Evolutionary conservation across 2,888 invertebrate genomes (phyloP), one percentile per base, ranked within the genome.

Genomic region (Dusona sp.): DNA sequence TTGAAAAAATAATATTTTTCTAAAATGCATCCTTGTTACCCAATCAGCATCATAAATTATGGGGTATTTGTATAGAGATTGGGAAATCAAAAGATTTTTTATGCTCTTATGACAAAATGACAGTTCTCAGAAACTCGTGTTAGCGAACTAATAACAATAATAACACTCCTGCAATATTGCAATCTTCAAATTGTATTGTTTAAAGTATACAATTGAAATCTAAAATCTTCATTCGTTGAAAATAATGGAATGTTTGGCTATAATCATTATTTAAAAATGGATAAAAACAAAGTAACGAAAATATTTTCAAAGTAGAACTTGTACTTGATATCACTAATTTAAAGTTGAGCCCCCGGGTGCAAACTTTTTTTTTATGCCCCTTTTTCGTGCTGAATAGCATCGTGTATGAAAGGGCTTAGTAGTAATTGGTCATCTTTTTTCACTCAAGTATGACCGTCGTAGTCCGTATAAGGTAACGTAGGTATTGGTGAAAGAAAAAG

Each of bases 401-500:
- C n/a, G n/a, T n/a, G n/a, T n/a, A n/a, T n/a, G n/a, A n/a, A n/a
- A n/a, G n/a, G n/a, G n/a, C n/a, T 42, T 2, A 42, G 6, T 7
- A 48, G 19, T n/a, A n/a, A n/a, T 16, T 19, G n/a, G n/a, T 16
- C n/a, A n/a, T 16, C 29, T 61, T 16, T 16, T 13, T 4, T 61
- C 13, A 29, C 3, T 29, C 29, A 19, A 48, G 7, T 19, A 29
- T 61, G 61, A 61, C 6, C 6, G 7, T 61, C 61, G 11, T 61
- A 29, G 25, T 11, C 25, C 25, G 22, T 11, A 29, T 2, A 61
- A 7, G 29, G 25, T 11, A 57, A 3, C 13, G 13, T 2, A 33
- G 64, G 36, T 22, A 42, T 67, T 25, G 33, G 8, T 51, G 4
- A 54, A 73, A 64, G 22, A 22, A 61, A 73, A 74, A 48, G 22